Evolutionary conservation across 2,113 vertebrate genomes (phyloP).

Genomic region (Pyrgilauda ruficollis): DNA sequence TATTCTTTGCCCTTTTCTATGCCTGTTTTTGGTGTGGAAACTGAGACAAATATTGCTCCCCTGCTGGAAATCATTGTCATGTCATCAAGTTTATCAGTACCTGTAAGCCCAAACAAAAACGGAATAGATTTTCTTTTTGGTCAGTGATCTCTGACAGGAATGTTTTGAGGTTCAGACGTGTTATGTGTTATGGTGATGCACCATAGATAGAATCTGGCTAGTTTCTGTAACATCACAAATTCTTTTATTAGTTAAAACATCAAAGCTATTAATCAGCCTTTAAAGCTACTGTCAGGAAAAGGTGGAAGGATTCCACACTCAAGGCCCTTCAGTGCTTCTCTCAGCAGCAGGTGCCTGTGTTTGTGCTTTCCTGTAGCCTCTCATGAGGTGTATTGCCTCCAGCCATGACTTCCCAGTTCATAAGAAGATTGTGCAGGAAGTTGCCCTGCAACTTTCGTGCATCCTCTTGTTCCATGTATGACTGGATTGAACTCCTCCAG

Average conservation of each 20-base stretch:
- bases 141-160: background rate
- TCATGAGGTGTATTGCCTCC: background rate
- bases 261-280: background rate
- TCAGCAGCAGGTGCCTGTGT: background rate
- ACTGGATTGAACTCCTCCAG: background rate
- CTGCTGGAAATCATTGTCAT: slow-evolving; percentile 16
- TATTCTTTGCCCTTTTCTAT: slow-evolving; percentile 52
- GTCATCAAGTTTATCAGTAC: background rate
- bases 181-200: background rate
- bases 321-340: background rate
- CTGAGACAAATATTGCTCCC: slow-evolving; percentile 11
- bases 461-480: background rate
- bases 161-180: background rate
- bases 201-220: background rate
- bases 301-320: background rate
- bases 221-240: background rate
- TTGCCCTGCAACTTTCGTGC: background rate
- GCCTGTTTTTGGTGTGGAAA: slow-evolving; percentile 46
- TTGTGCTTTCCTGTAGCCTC: background rate
- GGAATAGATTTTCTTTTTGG: background rate
- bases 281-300: background rate
- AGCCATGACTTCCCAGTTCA: background rate
- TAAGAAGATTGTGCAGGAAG: background rate
- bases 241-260: background rate
- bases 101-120: background rate